Conservation (phyloP, 2,113 vertebrate genomes). For the Brachypteracias leptosomus region DNA sequence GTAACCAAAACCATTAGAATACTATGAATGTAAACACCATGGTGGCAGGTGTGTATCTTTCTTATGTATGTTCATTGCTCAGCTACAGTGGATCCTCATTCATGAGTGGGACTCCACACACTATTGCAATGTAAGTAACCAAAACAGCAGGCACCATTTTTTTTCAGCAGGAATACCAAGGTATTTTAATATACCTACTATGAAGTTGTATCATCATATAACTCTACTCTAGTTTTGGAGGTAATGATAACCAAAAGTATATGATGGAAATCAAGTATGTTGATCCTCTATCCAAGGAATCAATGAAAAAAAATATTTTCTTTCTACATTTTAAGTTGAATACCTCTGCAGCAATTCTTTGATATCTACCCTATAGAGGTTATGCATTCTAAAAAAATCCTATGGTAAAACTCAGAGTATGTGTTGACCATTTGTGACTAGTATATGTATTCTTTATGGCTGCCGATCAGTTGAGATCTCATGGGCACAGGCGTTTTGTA, state of each 20-base stretch:
- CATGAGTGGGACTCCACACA: not conserved
- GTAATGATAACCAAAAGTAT: not conserved
- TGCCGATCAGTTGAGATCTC: not conserved
- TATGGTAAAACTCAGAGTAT: not conserved
- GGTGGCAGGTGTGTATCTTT: not conserved
- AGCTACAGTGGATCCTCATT: not conserved
- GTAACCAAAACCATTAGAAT: not conserved
- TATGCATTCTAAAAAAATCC: not conserved
- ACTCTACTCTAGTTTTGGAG: not conserved
- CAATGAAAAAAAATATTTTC: not conserved
- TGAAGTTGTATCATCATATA: not conserved
- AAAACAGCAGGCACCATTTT: not conserved
- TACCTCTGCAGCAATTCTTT: not conserved
- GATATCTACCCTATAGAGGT: not conserved
- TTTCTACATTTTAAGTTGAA: not conserved
- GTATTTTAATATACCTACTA: not conserved
- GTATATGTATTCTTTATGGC: not conserved
- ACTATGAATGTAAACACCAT: not conserved
- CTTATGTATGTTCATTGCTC: not conserved
- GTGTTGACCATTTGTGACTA: not conserved
- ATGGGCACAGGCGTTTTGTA: not conserved
- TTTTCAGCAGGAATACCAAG: not conserved
- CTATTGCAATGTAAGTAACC: not conserved
- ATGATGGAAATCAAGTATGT: not conserved
- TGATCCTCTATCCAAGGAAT: not conserved